Evolutionary conservation across 2,113 vertebrate genomes (phyloP).

Genomic region (Ranitomeya variabilis): DNA sequence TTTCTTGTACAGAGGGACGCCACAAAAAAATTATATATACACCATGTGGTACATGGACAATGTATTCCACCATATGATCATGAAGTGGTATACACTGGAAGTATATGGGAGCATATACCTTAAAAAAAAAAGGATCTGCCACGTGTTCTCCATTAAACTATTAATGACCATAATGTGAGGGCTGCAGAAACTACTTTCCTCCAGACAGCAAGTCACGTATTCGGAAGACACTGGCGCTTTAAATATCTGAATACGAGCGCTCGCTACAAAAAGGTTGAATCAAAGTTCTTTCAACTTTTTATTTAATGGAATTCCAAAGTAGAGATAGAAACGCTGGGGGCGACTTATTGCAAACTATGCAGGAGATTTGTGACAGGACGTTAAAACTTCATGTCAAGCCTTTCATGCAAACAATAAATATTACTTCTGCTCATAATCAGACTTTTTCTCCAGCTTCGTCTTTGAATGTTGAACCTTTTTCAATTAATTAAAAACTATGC

Average conservation of each 20-base stretch:
- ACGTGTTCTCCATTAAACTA: not conserved
- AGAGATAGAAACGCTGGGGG: slow-evolving; percentile 67
- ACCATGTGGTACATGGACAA: too few relatives aligned
- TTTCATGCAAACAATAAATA: slow-evolving; percentile 85
- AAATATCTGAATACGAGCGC: not conserved
- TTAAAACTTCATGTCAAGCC: slow-evolving; percentile 76
- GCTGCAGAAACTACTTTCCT: not conserved
- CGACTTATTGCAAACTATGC: slow-evolving; percentile 65
- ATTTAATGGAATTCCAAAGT: slow-evolving; percentile 48
- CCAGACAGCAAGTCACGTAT: not conserved
- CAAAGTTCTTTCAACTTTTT: slow-evolving; percentile 50
- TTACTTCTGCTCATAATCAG: slow-evolving; percentile 82
- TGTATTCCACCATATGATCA: too few relatives aligned
- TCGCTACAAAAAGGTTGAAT: slow-evolving; percentile 42
- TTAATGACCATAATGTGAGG: not conserved
- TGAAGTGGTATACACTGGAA: too few relatives aligned
- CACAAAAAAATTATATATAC: too few relatives aligned
- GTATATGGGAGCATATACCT: too few relatives aligned
- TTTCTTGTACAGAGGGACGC: too few relatives aligned
- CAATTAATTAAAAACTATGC: slow-evolving; percentile 93
- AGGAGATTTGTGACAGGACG: slow-evolving; percentile 73
- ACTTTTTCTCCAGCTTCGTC: slow-evolving; percentile 77
- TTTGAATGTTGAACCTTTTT: slow-evolving; percentile 89
- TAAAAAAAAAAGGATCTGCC: not conserved
- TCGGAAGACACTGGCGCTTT: not conserved